Conservation (phyloP, 2,888 invertebrate genomes). For the Leptopilina drosophilae region DNA sequence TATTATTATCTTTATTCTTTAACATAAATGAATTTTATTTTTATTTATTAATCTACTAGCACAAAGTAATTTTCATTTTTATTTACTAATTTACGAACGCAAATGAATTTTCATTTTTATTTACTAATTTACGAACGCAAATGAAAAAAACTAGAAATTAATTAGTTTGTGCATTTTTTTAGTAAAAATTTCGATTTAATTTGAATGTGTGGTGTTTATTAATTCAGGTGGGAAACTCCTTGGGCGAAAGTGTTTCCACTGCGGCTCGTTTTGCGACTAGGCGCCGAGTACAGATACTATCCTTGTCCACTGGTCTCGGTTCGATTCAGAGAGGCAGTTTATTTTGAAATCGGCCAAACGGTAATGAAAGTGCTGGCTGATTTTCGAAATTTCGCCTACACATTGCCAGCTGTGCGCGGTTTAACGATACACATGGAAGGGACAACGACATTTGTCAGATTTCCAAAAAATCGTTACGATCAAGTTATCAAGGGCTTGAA, state of each 20-base stretch:
- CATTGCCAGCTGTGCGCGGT: conserved; percentile 86
- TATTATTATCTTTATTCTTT: too few relatives aligned
- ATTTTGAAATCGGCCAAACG: conserved; percentile 91
- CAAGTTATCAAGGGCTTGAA: conserved; percentile 87
- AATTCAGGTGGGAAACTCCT: conserved; percentile 84
- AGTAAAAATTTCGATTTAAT: too few relatives aligned
- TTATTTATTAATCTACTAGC: too few relatives aligned
- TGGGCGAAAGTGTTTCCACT: conserved; percentile 90
- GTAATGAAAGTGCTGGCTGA: conserved; percentile 92
- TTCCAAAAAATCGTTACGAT: conserved; percentile 86
- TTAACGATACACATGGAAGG: conserved; percentile 90
- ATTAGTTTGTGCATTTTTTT: too few relatives aligned
- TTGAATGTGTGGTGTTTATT: conserved; percentile 4
- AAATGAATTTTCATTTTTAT: too few relatives aligned
- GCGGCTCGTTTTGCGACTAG: conserved; percentile 86
- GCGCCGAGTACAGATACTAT: conserved; percentile 91
- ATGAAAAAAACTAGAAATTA: too few relatives aligned
- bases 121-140: too few relatives aligned
- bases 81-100: too few relatives aligned
- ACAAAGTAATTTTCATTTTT: too few relatives aligned
- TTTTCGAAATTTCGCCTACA: conserved; percentile 90
- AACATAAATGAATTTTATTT: too few relatives aligned
- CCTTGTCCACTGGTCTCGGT: conserved; percentile 90
- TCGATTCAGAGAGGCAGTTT: conserved; percentile 87
- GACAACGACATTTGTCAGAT: conserved; percentile 85